A percentile compares a stretch with the other conserved stretches of the same genome.
phyloP scores from a whole-genome alignment of 2,797 vertebrate genomes.

The Paguma larvata region DNA sequence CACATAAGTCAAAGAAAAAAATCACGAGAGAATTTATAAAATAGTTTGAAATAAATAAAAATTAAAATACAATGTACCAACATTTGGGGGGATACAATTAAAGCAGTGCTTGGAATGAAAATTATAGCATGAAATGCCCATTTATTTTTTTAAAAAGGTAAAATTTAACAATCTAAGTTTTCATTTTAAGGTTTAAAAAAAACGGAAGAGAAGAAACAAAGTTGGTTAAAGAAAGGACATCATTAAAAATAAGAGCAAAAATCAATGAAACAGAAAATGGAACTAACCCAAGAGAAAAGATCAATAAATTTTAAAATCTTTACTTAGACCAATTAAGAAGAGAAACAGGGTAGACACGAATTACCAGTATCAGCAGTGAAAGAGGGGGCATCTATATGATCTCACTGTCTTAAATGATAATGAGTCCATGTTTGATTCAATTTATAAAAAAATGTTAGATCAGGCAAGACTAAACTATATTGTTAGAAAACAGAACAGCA shows the following conservation, averaged over 20 bases:
- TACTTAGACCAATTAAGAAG: background rate
- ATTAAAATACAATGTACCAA: background rate
- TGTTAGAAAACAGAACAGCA: background rate
- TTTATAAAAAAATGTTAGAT: background rate
- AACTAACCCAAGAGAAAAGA: background rate
- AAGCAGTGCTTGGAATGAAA: background rate
- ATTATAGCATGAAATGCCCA: background rate
- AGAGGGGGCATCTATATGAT: background rate
- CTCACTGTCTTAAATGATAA: background rate
- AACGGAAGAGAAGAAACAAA: background rate
- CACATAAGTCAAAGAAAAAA: background rate
- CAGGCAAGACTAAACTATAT: background rate
- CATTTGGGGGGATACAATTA: background rate
- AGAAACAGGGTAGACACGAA: background rate
- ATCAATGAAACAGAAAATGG: background rate
- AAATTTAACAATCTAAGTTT: background rate
- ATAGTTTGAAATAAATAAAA: background rate
- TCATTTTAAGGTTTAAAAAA: background rate
- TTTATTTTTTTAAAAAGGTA: background rate
- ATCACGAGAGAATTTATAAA: background rate
- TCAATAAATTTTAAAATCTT: background rate
- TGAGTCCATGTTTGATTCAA: background rate
- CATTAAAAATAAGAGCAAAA: background rate
- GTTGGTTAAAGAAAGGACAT: background rate
- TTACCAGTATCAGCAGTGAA: background rate